These are phyloP conservation scores for Triplophysa rosa DNA, from an alignment of 2,113 vertebrate genomes.

Conservation along the genomic window DNA sequence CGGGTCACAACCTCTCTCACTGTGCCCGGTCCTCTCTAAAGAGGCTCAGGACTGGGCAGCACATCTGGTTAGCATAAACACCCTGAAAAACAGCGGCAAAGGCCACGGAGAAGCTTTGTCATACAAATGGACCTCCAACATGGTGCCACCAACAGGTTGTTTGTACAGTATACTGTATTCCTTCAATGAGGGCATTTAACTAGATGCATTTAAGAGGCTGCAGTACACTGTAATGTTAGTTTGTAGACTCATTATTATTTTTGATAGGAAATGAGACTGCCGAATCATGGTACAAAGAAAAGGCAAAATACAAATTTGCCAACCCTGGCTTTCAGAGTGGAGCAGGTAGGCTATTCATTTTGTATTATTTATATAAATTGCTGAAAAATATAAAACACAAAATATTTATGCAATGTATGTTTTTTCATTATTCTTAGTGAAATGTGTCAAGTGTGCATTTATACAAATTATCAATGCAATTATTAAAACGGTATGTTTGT, in stretches of 20 bases:
- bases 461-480: neutral
- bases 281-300: slow-evolving; percentile 66
- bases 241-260: neutral
- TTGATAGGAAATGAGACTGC: slow-evolving; percentile 58
- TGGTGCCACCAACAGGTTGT: slow-evolving; percentile 50
- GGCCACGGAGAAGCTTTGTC: slow-evolving; percentile 62
- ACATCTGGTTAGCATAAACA: slow-evolving; percentile 50
- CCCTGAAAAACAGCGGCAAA: slow-evolving; percentile 56
- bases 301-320: slow-evolving; percentile 57
- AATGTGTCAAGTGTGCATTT: no score
- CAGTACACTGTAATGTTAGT: neutral
- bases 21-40: slow-evolving; percentile 48
- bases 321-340: slow-evolving; percentile 58
- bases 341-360: slow-evolving; percentile 51
- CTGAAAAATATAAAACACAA: neutral
- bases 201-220: neutral
- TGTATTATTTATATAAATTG: neutral
- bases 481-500: neutral
- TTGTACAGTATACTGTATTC: neutral
- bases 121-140: slow-evolving; percentile 56
- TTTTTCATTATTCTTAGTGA: neutral
- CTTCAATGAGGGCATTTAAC: neutral
- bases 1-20: slow-evolving; percentile 47
- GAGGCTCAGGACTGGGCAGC: slow-evolving; percentile 63
- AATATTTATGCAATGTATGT: neutral